Conservation (phyloP, 2,113 vertebrate genomes). For the Callopanchax toddi region DNA sequence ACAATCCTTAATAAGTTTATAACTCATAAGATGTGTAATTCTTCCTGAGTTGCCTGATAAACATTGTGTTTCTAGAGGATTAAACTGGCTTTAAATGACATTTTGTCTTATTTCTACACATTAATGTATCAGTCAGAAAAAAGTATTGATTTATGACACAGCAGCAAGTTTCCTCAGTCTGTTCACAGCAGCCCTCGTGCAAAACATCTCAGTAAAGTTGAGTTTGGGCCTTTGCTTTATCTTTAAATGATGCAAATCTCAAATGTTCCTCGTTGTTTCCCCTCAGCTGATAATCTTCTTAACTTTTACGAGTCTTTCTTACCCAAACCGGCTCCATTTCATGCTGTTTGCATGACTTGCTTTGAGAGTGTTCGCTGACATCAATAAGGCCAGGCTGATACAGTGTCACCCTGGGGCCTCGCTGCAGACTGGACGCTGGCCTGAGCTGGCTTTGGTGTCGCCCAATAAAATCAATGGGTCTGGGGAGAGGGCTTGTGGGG, state of each 20-base stretch:
- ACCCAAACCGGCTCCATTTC: constrained; percentile 2
- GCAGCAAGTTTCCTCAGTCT: background rate
- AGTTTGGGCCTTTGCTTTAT: too few species aligned
- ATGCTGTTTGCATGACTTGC: constrained; percentile 26
- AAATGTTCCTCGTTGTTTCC: too few species aligned
- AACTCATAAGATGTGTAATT: too few species aligned
- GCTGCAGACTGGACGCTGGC: constrained; percentile 55
- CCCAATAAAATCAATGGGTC: constrained; percentile 78
- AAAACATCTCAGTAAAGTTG: too few species aligned
- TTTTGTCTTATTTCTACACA: background rate
- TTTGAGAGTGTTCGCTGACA: constrained; percentile 47
- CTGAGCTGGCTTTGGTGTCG: constrained; percentile 64
- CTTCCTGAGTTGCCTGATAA: too few species aligned
- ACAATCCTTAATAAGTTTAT: too few species aligned
- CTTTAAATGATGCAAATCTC: too few species aligned
- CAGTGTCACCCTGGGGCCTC: constrained; percentile 45
- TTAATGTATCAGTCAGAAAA: background rate
- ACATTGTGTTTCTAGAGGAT: too few species aligned
- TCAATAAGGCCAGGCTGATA: constrained; percentile 46
- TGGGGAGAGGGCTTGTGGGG: constrained; percentile 50
- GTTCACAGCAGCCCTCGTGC: background rate
- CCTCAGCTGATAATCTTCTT: background rate
- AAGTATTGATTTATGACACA: too few species aligned
- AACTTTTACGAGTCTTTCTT: background rate
- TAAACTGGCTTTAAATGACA: background rate